A percentile compares a stretch with the other conserved stretches of the same genome.
Conservation (phyloP, 2,888 invertebrate species). For the Spilarctia lutea region DNA sequence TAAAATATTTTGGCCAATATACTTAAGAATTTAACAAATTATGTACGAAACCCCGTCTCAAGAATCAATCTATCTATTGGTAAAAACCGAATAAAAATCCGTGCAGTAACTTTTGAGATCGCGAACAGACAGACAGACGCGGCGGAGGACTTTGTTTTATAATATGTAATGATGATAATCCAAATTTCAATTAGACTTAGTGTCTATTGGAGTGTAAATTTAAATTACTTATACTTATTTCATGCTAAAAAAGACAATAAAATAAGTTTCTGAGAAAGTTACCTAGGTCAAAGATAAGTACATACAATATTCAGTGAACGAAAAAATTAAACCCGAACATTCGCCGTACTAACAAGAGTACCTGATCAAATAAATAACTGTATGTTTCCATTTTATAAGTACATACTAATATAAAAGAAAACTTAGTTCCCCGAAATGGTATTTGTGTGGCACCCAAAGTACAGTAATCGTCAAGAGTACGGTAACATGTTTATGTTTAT, state of each 20-base stretch:
- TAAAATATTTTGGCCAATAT: no score
- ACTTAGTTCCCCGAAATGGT: constrained; percentile 65
- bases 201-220: no score
- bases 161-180: no score
- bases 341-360: constrained; percentile 30
- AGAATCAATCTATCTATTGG: no score
- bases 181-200: no score
- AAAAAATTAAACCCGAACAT: constrained; percentile 1
- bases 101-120: no score
- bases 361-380: constrained; percentile 61
- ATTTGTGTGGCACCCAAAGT: constrained; percentile 55
- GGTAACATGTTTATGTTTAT: constrained; percentile 70
- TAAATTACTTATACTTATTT: no score
- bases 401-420: constrained; percentile 60
- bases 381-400: constrained; percentile 59
- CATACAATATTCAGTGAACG: constrained; percentile 39
- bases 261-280: not conserved
- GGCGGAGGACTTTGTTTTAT: no score
- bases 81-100: no score
- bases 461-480: constrained; percentile 57
- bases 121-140: no score
- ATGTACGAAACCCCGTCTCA: no score
- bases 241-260: not conserved
- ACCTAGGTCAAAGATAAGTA: not conserved
- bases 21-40: no score